Conservation (phyloP, 2,113 vertebrate genomes). For the Elgaria multicarinata region DNA sequence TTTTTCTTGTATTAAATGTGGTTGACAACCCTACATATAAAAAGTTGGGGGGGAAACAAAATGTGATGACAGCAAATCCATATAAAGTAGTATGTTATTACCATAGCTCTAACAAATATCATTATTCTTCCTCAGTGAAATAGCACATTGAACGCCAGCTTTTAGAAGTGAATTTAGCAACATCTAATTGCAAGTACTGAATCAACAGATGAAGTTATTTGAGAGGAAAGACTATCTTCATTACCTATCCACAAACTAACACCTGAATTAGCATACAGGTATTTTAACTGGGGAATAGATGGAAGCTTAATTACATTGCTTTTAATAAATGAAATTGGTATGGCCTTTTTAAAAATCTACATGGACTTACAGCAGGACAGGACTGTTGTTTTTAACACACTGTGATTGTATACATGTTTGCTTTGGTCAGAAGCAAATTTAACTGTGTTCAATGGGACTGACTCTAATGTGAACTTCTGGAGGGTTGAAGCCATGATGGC, state of each 20-base stretch:
- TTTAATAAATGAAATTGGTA: conserved; percentile 10
- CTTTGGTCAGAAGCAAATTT: background rate
- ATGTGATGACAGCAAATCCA: background rate
- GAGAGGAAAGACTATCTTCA: background rate
- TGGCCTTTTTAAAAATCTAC: background rate
- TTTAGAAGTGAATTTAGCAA: background rate
- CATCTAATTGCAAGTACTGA: conserved; percentile 16
- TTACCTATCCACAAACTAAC: background rate
- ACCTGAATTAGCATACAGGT: background rate
- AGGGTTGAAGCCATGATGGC: background rate
- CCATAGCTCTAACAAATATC: background rate
- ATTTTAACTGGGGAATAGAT: conserved; percentile 11
- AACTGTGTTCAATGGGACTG: background rate
- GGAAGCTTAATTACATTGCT: conserved; percentile 5
- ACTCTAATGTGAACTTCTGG: background rate
- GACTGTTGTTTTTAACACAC: background rate
- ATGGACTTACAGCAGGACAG: background rate
- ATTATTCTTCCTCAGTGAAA: background rate
- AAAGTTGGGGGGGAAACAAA: background rate
- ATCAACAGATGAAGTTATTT: background rate
- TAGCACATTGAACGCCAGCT: background rate
- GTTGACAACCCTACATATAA: background rate
- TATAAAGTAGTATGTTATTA: conserved; percentile 16
- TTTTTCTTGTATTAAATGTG: background rate
- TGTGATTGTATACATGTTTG: background rate